Conservation (phyloP, 1,140 invertebrate species). For the Drosophila rhopaloa region DNA sequence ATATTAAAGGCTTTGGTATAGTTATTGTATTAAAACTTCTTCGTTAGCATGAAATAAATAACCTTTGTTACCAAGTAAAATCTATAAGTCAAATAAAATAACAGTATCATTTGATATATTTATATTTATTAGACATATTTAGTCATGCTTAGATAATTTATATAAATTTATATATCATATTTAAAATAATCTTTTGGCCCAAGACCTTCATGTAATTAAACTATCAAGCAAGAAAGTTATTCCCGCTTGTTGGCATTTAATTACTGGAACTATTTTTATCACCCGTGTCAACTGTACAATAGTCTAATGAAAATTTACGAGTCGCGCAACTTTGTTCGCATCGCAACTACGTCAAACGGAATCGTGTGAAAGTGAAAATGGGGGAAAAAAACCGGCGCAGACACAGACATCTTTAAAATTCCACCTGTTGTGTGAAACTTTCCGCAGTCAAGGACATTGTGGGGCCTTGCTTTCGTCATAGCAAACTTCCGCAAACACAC, state of each 20-base stretch:
- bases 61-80: neutral
- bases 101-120: too few relatives aligned
- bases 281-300: slow-evolving; percentile 37
- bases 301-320: slow-evolving; percentile 64
- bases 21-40: too few relatives aligned
- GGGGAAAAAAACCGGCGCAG: neutral
- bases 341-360: slow-evolving; percentile 56
- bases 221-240: neutral
- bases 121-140: neutral
- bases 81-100: too few relatives aligned
- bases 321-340: slow-evolving; percentile 30
- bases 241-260: slow-evolving; percentile 13
- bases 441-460: slow-evolving; percentile 66
- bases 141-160: too few relatives aligned
- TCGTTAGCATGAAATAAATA: neutral
- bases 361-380: slow-evolving; percentile 22
- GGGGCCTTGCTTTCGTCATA: slow-evolving; percentile 71
- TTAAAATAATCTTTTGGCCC: too few relatives aligned
- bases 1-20: too few relatives aligned
- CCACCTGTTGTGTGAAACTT: slow-evolving; percentile 70
- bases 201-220: neutral
- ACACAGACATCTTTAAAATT: slow-evolving; percentile 41
- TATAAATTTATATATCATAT: too few relatives aligned
- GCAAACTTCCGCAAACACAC: slow-evolving; percentile 41
- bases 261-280: slow-evolving; percentile 41